These are phyloP conservation scores for Cremastinae sp. DNA, from an alignment of 2,888 invertebrate species.

Conservation along the genomic window DNA sequence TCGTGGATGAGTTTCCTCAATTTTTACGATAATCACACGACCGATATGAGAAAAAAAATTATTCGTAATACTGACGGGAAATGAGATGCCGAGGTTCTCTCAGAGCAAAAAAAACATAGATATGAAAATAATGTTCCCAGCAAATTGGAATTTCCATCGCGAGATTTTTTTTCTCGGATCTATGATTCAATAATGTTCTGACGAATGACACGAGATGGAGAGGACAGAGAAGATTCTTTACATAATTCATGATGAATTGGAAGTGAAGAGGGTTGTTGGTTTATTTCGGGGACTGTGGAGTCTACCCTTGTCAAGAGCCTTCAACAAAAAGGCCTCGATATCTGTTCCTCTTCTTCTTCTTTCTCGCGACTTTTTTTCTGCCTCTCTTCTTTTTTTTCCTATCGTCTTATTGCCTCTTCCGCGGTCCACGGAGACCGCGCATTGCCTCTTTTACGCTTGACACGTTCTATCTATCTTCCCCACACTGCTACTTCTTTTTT, in stretches of 20 bases:
- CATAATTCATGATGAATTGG: conserved; percentile 49
- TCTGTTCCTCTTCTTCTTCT: conserved; percentile 23
- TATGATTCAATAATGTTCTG: background rate
- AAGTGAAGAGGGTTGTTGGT: conserved; percentile 42
- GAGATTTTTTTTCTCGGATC: background rate
- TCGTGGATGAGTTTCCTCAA: background rate
- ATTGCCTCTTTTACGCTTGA: conserved; percentile 34
- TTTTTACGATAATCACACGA: conserved; percentile 20
- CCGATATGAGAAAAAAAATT: conserved; percentile 19
- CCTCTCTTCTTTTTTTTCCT: conserved; percentile 9
- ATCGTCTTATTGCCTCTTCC: conserved; percentile 39
- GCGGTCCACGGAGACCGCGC: conserved; percentile 16
- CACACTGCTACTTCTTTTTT: background rate
- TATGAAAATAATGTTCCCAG: background rate
- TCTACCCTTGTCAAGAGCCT: conserved; percentile 45
- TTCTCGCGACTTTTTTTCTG: background rate
- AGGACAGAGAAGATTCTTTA: conserved; percentile 20
- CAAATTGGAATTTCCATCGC: background rate
- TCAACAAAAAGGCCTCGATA: conserved; percentile 35
- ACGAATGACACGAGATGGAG: background rate
- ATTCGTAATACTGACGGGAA: background rate
- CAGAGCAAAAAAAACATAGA: background rate
- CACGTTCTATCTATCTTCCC: conserved; percentile 28
- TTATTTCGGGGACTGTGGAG: conserved; percentile 36
- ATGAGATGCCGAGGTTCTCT: background rate